phyloP scores from a whole-genome alignment of 2,113 vertebrate species.

The Tauraco erythrolophus region DNA sequence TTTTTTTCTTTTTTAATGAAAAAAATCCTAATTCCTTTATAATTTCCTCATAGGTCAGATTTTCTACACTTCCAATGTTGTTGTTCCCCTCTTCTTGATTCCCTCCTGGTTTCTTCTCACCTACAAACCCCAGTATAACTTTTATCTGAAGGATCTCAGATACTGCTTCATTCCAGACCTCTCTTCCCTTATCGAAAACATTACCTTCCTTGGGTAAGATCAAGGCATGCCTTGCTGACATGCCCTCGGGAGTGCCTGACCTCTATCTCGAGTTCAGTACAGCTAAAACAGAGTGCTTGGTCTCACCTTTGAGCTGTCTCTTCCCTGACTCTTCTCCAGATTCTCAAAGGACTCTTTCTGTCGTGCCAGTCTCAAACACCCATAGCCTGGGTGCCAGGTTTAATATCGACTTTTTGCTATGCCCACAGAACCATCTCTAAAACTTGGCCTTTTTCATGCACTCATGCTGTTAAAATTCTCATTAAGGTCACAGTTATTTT shows the following conservation, averaged over 20 bases:
- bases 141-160: not conserved
- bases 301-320: not conserved
- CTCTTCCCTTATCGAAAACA: not conserved
- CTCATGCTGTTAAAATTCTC: not conserved
- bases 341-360: not conserved
- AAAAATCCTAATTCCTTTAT: not conserved
- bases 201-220: not conserved
- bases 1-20: not conserved
- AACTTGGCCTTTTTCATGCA: not conserved
- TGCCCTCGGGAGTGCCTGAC: not conserved
- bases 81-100: not conserved
- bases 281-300: not conserved
- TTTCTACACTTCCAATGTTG: not conserved
- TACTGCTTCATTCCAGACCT: not conserved
- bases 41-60: not conserved
- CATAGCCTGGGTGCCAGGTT: not conserved
- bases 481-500: slow-evolving; percentile 21
- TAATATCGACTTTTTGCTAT: not conserved
- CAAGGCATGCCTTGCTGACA: not conserved
- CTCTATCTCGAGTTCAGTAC: not conserved
- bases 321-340: not conserved
- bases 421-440: not conserved
- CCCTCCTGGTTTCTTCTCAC: not conserved
- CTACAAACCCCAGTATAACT: not conserved
- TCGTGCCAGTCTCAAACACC: not conserved